These are phyloP conservation scores for Athene cunicularia DNA, from an alignment of 2,113 vertebrate species.

Conservation along the genomic window DNA sequence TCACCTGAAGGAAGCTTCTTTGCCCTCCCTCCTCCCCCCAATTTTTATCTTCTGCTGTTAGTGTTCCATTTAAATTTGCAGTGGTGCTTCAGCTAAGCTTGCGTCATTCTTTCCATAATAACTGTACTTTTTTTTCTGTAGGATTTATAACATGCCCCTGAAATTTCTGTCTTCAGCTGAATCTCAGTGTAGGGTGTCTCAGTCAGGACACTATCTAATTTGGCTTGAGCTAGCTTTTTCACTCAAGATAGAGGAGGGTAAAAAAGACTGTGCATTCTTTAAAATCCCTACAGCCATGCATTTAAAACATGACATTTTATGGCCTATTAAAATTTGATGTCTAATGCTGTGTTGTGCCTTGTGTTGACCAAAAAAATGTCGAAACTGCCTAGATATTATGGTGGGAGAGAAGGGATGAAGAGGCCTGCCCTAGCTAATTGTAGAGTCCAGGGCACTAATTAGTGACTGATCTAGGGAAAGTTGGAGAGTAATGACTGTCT, in stretches of 20 bases:
- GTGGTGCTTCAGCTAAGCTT: not conserved
- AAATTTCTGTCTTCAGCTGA: not conserved
- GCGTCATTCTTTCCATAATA: not conserved
- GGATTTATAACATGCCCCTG: not conserved
- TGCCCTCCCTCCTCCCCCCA: accelerated
- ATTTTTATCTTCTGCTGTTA: not conserved
- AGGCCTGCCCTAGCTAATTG: not conserved
- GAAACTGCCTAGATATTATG: not conserved
- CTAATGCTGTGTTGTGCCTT: not conserved
- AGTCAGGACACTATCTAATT: not conserved
- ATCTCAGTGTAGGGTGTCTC: not conserved
- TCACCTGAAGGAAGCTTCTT: not conserved
- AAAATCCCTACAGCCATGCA: not conserved
- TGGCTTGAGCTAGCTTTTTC: not conserved
- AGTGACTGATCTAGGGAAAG: not conserved
- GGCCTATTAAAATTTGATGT: not conserved
- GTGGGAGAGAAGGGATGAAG: not conserved
- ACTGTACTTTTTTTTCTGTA: not conserved
- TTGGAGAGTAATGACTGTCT: not conserved
- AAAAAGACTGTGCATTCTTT: not conserved
- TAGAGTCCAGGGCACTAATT: not conserved
- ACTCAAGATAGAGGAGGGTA: not conserved
- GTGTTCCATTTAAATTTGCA: not conserved
- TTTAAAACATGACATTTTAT: not conserved
- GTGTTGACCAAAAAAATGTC: not conserved